Base-by-base conservation (phyloP, 2,113 vertebrate species). In the Eolophus roseicapilla region DNA sequence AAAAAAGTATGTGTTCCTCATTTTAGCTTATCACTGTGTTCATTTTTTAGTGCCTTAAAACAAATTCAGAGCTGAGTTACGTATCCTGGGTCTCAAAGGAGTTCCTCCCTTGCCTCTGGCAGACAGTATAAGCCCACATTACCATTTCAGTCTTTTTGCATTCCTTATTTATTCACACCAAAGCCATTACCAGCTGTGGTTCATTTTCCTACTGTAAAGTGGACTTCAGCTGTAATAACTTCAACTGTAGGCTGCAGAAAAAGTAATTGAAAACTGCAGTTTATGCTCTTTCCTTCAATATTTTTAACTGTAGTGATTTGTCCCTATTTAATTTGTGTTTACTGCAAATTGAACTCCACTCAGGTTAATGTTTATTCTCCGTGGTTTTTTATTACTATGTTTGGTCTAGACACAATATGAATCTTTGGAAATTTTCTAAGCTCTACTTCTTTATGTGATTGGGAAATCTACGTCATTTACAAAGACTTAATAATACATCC, bases 311-410 rank as follows among this genome's bases (percentile, higher is more conserved):
- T 60, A 83, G 29, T 93, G 93, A 96, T 97, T 97, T 96, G 60
- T 96, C 88, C 92, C 76, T 89, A 93, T 96, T 94, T 91, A 96
- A 88, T 95, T 68, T 67, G 79, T 93, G 91, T 94, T 94, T 97
- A 81, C 82, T 90, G 64, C 50, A 95, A 92, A 95, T 86, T 95
- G 93, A 92, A 93, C 59, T 97, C 93, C 57, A 92, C n/a, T 86
- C 82, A 55, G 49, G 88, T 91, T 98, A 94, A 93, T 95, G 97
- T 94, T 97, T 81, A 91, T 93, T 96, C 81, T 93, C 90, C 75
- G 33, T 44, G 81, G 12, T 31, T 94, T 92, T 95, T 95, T 86
- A 92, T 93, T 94, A 60, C 35, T 93, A 53, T 95, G 44, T 92
- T 94, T 92, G 83, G 80, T 97, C 90, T 95, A 97, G 93, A 97